A percentile compares a stretch with the other conserved stretches of the same genome.
Evolutionary conservation across 2,888 invertebrate genomes (phyloP).

Genomic region (Drosophila prostipennis): DNA sequence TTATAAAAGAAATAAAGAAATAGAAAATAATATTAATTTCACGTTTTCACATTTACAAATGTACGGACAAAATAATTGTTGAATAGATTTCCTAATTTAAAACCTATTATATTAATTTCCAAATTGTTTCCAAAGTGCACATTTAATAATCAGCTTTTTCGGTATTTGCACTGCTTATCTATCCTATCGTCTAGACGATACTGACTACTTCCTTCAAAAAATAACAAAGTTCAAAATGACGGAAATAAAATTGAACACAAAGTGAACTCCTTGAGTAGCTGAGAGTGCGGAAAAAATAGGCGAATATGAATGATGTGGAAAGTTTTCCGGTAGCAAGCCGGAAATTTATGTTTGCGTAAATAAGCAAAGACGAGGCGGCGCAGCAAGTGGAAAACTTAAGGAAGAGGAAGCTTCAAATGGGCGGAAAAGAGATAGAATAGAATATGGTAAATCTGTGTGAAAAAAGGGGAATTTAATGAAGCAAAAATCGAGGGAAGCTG

Average conservation of each 20-base stretch:
- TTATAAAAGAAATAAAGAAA: too few relatives aligned
- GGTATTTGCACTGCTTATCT: neutral
- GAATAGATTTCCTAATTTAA: too few relatives aligned
- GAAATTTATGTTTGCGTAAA: slow-evolving; percentile 57
- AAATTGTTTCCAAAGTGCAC: neutral
- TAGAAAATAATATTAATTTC: too few relatives aligned
- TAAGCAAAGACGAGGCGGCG: slow-evolving; percentile 48
- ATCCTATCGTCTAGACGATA: slow-evolving; percentile 35
- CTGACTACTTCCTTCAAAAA: slow-evolving; percentile 46
- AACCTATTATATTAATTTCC: neutral
- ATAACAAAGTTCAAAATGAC: slow-evolving; percentile 60
- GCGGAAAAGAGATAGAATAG: slow-evolving; percentile 3
- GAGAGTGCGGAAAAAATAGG: neutral
- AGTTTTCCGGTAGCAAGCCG: slow-evolving; percentile 46
- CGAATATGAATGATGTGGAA: slow-evolving; percentile 49
- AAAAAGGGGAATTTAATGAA: slow-evolving; percentile 36
- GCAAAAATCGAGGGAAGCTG: slow-evolving; percentile 32
- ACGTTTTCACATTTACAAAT: too few relatives aligned
- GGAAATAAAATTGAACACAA: slow-evolving; percentile 60
- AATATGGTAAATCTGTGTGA: slow-evolving; percentile 3
- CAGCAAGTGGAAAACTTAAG: slow-evolving; percentile 25
- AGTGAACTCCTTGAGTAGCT: neutral
- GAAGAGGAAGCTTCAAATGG: slow-evolving; percentile 3
- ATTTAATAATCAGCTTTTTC: slow-evolving; percentile 3
- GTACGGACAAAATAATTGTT: too few relatives aligned